A percentile compares a stretch with the other conserved stretches of the same genome.
These are phyloP conservation scores for Leucoptera coffeella DNA, from an alignment of 2,888 invertebrate species.

Conservation along the genomic window DNA sequence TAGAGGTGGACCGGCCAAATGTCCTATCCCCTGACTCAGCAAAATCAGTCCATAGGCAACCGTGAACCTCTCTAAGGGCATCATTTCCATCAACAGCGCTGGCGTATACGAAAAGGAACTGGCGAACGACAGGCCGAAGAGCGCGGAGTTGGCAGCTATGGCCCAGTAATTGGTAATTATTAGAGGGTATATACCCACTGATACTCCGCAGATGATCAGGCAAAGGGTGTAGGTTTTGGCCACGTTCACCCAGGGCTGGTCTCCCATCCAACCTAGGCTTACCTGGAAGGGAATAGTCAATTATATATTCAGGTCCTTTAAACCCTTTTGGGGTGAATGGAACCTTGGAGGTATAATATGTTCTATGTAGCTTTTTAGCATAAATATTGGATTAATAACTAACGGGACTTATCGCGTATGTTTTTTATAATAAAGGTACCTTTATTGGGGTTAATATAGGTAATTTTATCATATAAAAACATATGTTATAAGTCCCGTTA, in stretches of 20 bases:
- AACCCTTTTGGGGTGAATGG: too few relatives aligned
- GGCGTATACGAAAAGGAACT: conserved; percentile 89
- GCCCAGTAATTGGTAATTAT: conserved; percentile 43
- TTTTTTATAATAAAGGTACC: too few relatives aligned
- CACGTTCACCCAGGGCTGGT: conserved; percentile 79
- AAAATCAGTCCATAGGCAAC: conserved; percentile 86
- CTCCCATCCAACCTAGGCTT: conserved; percentile 81
- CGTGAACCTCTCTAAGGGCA: conserved; percentile 86
- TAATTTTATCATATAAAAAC: too few relatives aligned
- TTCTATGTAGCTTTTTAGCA: too few relatives aligned
- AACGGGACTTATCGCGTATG: too few relatives aligned
- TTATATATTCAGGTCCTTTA: too few relatives aligned
- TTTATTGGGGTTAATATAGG: too few relatives aligned
- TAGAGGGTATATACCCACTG: conserved; percentile 54
- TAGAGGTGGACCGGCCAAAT: conserved; percentile 84
- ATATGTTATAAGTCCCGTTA: too few relatives aligned
- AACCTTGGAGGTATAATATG: too few relatives aligned
- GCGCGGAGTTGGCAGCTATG: conserved; percentile 43
- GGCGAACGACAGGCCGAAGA: conserved; percentile 86
- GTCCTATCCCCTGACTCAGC: conserved; percentile 89
- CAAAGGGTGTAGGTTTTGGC: conserved; percentile 76
- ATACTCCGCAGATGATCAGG: conserved; percentile 60
- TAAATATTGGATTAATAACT: too few relatives aligned
- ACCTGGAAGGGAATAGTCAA: conserved; percentile 40
- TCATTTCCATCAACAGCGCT: conserved; percentile 80